phyloP scores from a whole-genome alignment of 2,888 invertebrate genomes.

The Dendrolimus houi region DNA sequence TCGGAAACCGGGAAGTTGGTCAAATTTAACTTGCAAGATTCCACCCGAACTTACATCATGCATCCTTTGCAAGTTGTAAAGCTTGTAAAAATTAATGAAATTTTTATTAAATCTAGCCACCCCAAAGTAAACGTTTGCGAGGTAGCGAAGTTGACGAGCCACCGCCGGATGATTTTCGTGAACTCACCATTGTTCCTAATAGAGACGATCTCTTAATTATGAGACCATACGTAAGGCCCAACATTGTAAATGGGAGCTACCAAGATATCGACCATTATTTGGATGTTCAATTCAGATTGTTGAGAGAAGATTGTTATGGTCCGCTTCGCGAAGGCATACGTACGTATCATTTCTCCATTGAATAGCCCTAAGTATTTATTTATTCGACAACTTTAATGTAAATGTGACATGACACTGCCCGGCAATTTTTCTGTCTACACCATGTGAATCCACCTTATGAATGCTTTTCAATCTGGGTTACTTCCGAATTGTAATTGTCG shows the following conservation, averaged over 20 bases:
- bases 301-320: conserved; percentile 87
- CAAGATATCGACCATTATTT: conserved; percentile 82
- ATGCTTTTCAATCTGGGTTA: too few relatives aligned
- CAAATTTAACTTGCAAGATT: too few relatives aligned
- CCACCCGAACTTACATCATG: too few relatives aligned
- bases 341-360: conserved; percentile 20
- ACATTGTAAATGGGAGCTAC: conserved; percentile 78
- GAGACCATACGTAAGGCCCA: conserved; percentile 56
- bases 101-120: conserved; percentile 2
- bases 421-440: too few relatives aligned
- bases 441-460: too few relatives aligned
- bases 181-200: conserved; percentile 40
- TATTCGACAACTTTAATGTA: too few relatives aligned
- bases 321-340: conserved; percentile 82
- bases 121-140: conserved; percentile 1
- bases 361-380: too few relatives aligned
- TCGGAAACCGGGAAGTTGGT: too few relatives aligned
- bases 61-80: too few relatives aligned
- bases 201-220: conserved; percentile 36
- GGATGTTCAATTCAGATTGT: conserved; percentile 84
- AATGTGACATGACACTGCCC: too few relatives aligned
- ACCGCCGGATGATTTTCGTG: conserved; percentile 51
- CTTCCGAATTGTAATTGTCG: too few relatives aligned
- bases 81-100: not conserved
- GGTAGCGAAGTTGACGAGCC: conserved; percentile 15